Evolutionary conservation across 2,888 invertebrate species (phyloP), one percentile per base, ranked within the genome.

Genomic region (Parnassius smintheus): DNA sequence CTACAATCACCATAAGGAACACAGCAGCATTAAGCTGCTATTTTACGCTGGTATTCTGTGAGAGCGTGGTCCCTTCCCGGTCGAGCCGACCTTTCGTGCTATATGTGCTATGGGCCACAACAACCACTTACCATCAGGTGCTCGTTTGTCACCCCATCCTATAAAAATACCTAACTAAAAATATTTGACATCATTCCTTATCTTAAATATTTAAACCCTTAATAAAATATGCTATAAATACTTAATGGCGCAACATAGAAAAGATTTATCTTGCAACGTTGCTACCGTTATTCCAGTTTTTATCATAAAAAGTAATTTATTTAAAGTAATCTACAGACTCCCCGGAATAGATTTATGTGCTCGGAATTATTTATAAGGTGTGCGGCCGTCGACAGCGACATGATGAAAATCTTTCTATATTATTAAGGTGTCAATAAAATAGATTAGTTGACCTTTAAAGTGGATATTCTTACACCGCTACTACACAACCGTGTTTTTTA

Each of bases 291-390:
- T 35, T 13, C 49, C 45, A 56, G 10, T 41, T 58, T 46, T 53
- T 54, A 62, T 58, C 49, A 50, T 55, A 54, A 55, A 56, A 7
- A 55, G 49, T 61, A 55, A 55, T 61, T 61, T 61, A 56, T 61
- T 61, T 55, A 49, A n/a, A n/a, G 25, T 44, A 56, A 56, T 49
- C 49, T 49, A 8, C 7, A 49, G 48, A 13, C n/a, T 55, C 55
- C n/a, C 7, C 7, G 10, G 55, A 55, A 50, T 56, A 44, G 55
- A 50, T 56, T 55, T 50, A 41, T 25, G 13, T 1, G 57, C 18
- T 10, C 45, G 12, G 54, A 62, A 58, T 57, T 57, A 62, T 62
- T 58, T 42, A 62, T 54, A 11, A 46, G 48, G 2, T 13, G 2
- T n/a, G 11, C 35, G 9, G 11, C 44, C 55, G 25, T 35, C 13